Percentiles rank a stretch among this genome's conserved stretches.
phyloP scores from a whole-genome alignment of 2,797 vertebrate genomes.

The Arctocebus calabarensis region DNA sequence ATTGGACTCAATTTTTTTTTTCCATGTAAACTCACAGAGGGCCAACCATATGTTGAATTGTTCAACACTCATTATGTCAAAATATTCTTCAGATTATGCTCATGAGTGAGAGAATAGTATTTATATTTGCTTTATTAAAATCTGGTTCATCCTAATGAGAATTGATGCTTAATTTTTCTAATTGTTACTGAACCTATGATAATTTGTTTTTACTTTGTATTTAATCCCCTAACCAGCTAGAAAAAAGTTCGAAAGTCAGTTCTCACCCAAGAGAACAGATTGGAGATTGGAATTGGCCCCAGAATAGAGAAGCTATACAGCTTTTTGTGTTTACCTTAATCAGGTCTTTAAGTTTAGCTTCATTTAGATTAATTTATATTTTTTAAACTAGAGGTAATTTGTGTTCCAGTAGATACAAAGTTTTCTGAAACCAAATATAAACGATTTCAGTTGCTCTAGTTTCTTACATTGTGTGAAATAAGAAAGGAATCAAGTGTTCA shows the following conservation, averaged over 20 bases:
- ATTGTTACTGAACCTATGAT: not conserved
- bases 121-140: constrained; percentile 54
- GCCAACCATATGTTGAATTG: not conserved
- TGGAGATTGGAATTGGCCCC: not conserved
- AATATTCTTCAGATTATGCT: constrained; percentile 7
- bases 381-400: constrained; percentile 30
- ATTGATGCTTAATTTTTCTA: not conserved
- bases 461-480: constrained; percentile 32
- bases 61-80: not conserved
- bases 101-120: not conserved
- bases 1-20: not conserved
- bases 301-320: not conserved
- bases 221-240: not conserved
- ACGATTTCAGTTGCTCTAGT: not conserved
- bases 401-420: not conserved
- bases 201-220: constrained; percentile 48
- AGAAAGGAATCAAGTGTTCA: constrained; percentile 4
- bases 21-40: not conserved
- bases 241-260: not conserved
- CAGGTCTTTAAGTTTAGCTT: not conserved
- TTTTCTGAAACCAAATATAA: constrained; percentile 44
- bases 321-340: not conserved
- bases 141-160: constrained; percentile 23
- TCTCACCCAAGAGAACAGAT: not conserved
- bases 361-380: not conserved